Conservation (phyloP, 2,113 vertebrate genomes). For the Gnathonemus echidnorhynchus region DNA sequence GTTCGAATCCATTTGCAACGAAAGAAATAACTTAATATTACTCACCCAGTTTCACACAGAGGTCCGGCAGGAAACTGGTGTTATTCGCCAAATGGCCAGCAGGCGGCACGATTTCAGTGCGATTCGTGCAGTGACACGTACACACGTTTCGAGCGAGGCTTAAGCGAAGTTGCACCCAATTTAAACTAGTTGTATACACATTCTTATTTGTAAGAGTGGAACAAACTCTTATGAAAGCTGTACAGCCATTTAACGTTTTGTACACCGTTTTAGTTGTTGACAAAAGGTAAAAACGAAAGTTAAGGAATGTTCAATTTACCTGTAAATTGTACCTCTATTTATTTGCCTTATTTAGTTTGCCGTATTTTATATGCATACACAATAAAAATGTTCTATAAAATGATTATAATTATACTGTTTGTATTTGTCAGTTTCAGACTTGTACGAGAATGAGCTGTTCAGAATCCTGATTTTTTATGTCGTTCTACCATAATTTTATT, state of each 20-base stretch:
- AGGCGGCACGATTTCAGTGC: conserved; percentile 41
- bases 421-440: conserved; percentile 52
- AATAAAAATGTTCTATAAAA: conserved; percentile 58
- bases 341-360: conserved; percentile 85
- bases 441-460: conserved; percentile 44
- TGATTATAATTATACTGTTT: conserved; percentile 50
- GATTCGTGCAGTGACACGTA: conserved; percentile 33
- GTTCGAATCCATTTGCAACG: not conserved
- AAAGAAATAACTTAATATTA: not conserved
- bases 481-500: conserved; percentile 40
- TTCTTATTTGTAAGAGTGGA: conserved; percentile 49
- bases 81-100: conserved; percentile 39
- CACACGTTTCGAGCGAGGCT: conserved; percentile 38
- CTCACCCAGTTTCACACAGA: not conserved
- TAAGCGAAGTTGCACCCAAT: conserved; percentile 51
- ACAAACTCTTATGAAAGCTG: conserved; percentile 59
- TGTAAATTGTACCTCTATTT: conserved; percentile 87
- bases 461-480: conserved; percentile 29
- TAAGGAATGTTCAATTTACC: conserved; percentile 68
- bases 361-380: conserved; percentile 77
- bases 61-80: conserved; percentile 27
- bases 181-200: conserved; percentile 49
- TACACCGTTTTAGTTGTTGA: conserved; percentile 65
- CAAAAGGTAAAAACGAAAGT: conserved; percentile 35
- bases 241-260: conserved; percentile 69